phyloP scores from a whole-genome alignment of 1,140 invertebrate species.

The Lasaia peninsularis region DNA sequence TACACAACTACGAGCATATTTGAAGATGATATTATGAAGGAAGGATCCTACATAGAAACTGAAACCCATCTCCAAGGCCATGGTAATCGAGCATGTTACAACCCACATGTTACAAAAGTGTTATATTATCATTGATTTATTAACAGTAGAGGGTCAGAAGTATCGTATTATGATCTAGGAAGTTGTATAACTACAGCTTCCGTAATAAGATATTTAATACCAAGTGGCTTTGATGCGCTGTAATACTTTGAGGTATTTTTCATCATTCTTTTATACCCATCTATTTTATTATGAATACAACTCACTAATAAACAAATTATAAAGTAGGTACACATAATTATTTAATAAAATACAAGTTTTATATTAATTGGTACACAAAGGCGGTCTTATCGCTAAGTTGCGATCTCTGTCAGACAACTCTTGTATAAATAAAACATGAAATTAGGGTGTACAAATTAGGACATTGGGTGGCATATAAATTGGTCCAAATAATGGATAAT shows the following conservation, averaged over 20 bases:
- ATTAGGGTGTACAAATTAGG: too few relatives aligned
- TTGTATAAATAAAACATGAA: too few relatives aligned
- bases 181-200: constrained; percentile 3
- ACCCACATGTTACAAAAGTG: background rate
- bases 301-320: too few relatives aligned
- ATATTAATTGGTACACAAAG: too few relatives aligned
- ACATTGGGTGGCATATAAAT: too few relatives aligned
- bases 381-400: too few relatives aligned
- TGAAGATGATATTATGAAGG: background rate
- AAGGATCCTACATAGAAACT: background rate
- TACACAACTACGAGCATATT: constrained; percentile 1
- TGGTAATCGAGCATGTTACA: background rate
- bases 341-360: too few relatives aligned
- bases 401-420: too few relatives aligned
- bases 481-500: too few relatives aligned
- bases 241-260: background rate
- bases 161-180: constrained; percentile 7
- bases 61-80: background rate
- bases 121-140: constrained; percentile 3
- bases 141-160: background rate
- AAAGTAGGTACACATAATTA: too few relatives aligned
- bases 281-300: too few relatives aligned
- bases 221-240: background rate
- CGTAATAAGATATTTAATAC: background rate
- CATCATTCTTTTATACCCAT: too few relatives aligned